phyloP scores from a whole-genome alignment of 2,888 invertebrate species.

The Erebia epiphron region DNA sequence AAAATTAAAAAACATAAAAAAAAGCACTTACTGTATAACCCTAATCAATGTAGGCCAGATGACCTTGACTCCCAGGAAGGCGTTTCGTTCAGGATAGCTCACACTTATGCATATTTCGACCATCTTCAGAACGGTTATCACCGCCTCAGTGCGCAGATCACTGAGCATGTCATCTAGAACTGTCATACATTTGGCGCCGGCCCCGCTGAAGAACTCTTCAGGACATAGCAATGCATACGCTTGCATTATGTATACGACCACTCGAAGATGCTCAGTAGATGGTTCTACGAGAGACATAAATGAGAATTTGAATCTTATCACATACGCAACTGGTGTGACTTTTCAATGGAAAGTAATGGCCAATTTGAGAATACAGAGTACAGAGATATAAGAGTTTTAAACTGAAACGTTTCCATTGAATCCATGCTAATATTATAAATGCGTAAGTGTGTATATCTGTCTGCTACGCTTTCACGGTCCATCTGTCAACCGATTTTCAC shows the following conservation, averaged over 20 bases:
- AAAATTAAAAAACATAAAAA: no score
- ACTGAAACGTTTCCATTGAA: no score
- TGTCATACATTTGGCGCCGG: conserved; percentile 87
- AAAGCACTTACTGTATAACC: conserved; percentile 66
- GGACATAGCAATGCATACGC: conserved; percentile 92
- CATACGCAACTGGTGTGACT: no score
- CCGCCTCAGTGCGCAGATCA: conserved; percentile 85
- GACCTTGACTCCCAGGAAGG: conserved; percentile 84
- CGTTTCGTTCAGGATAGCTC: conserved; percentile 88
- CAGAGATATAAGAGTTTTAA: no score
- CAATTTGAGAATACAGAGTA: no score
- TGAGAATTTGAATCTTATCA: conserved; percentile 1
- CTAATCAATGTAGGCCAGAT: conserved; percentile 75
- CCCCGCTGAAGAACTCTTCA: conserved; percentile 88
- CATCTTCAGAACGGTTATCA: conserved; percentile 86
- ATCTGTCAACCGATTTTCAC: no score
- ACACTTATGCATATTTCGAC: conserved; percentile 87
- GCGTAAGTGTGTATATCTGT: no score
- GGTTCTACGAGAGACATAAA: conserved; percentile 82
- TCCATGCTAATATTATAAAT: no score
- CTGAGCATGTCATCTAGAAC: conserved; percentile 88
- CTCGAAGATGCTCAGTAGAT: conserved; percentile 91
- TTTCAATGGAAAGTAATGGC: no score
- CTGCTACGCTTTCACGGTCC: no score
- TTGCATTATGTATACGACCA: conserved; percentile 91